Base-by-base conservation (phyloP, 1,140 invertebrate species). In the Apis mellifera region DNA sequence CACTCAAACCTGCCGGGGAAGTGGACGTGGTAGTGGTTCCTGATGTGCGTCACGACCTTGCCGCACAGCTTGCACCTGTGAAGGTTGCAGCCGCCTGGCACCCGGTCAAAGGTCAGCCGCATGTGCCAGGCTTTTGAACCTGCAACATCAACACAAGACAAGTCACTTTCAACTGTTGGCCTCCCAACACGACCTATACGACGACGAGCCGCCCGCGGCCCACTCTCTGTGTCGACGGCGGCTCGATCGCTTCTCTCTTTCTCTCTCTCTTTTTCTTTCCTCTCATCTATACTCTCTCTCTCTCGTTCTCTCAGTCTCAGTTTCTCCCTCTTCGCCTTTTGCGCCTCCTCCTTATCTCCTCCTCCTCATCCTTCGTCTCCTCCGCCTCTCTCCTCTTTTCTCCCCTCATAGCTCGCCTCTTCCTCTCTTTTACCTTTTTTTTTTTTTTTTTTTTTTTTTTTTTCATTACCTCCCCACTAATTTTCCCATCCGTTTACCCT, bases 111-210 rank as follows among this genome's bases (percentile, higher is more conserved):
- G 94, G 97, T 97, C 94, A 97, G 96, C 95, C 97, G 96, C 97
- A 97, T 97, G 95, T 97, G 97, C 97, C 97, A 97, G 95, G 97
- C 96, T 96, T 97, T 97, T 94, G 97, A 97, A 96, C 97, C 97
- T 97, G 96, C 95, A 96, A 96, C 95, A 95, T 95, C 95, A 94
- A 95, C 94, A 94, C 94, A 95, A 95, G 95, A 95, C 94, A 95
- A 94, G 93, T 94, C 94, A 94, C 94, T 94, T 88, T 88, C 92
- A 94, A 92, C 91, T 91, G 90, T 91, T 93, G 89, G 77, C 89
- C 90, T 90, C 89, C 89, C 90, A 59, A 89, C 87, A 50, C 81
- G 88, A 92, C 87, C 84, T 84, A 85, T 23, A 15, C 86, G 89
- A 85, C 86, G 77, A 84, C 90, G 84, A 90, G 88, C 86, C 85